phyloP scores from a whole-genome alignment of 2,797 vertebrate species.

The Peromyscus eremicus region DNA sequence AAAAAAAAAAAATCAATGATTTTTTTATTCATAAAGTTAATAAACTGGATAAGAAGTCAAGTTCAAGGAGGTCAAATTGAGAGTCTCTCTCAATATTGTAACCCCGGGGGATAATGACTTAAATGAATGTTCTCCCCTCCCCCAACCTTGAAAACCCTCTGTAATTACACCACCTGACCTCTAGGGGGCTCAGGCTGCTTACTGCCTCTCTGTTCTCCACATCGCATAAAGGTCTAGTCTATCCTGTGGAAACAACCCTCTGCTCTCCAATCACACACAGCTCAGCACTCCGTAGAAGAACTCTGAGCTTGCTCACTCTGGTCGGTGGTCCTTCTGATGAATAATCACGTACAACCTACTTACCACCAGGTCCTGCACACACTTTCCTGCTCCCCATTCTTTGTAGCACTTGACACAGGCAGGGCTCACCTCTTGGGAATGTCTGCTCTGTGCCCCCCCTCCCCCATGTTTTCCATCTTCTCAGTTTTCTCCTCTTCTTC shows the following conservation, averaged over 20 bases:
- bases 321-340: not conserved
- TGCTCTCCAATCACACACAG: not conserved
- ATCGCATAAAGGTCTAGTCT: not conserved
- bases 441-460: not conserved
- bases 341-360: not conserved
- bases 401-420: not conserved
- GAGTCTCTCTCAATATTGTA: not conserved
- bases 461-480: constrained; percentile 16
- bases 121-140: not conserved
- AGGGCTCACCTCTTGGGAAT: not conserved
- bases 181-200: not conserved
- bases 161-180: not conserved
- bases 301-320: not conserved
- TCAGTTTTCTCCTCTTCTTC: not conserved
- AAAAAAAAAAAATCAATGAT: not conserved
- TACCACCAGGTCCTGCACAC: not conserved
- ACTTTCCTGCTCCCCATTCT: not conserved
- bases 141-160: not conserved
- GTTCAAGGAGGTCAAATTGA: not conserved
- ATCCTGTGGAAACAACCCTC: not conserved
- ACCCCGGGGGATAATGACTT: not conserved
- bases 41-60: not conserved
- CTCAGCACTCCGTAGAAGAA: not conserved
- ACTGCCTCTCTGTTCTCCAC: not conserved
- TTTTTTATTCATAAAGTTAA: not conserved